Percentiles rank a stretch among this genome's conserved stretches.
Conservation (phyloP, 2,113 vertebrate genomes). For the Perca fluviatilis region DNA sequence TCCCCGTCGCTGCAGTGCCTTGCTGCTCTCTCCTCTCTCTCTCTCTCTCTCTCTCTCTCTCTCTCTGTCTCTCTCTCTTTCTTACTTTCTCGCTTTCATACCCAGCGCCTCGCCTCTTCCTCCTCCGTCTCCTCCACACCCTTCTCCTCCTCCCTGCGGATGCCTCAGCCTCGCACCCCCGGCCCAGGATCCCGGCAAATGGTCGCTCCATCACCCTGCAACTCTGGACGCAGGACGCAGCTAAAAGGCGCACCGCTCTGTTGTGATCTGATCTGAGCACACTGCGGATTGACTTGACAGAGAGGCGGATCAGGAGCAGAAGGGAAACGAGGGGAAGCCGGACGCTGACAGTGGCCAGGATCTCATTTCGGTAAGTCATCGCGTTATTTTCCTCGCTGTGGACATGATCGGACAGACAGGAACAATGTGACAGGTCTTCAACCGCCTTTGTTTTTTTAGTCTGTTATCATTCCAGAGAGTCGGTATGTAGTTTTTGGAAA, state of each 20-base stretch:
- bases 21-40: conserved; percentile 40
- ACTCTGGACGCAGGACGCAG: conserved; percentile 76
- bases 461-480: conserved; percentile 2
- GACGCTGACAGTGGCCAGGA: conserved; percentile 64
- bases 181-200: conserved; percentile 72
- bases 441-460: conserved; percentile 7
- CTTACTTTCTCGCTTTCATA: conserved; percentile 51
- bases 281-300: conserved; percentile 73
- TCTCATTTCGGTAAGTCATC: conserved; percentile 74
- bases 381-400: conserved; percentile 28
- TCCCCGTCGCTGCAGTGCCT: conserved; percentile 75
- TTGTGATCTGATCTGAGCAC: conserved; percentile 65
- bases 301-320: conserved; percentile 49
- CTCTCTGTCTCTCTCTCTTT: conserved; percentile 23
- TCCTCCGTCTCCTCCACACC: conserved; percentile 9
- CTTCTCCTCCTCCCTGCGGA: conserved; percentile 49
- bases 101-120: conserved; percentile 47
- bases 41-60: conserved; percentile 25
- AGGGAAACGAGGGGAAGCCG: conserved; percentile 63
- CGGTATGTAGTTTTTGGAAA: conserved; percentile 14
- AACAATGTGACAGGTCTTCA: conserved; percentile 24
- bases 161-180: conserved; percentile 66
- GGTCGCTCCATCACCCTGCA: conserved; percentile 70
- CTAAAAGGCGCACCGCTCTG: conserved; percentile 66
- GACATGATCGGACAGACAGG: not conserved